phyloP scores from a whole-genome alignment of 2,797 vertebrate genomes.

The Euthynnus affinis region DNA sequence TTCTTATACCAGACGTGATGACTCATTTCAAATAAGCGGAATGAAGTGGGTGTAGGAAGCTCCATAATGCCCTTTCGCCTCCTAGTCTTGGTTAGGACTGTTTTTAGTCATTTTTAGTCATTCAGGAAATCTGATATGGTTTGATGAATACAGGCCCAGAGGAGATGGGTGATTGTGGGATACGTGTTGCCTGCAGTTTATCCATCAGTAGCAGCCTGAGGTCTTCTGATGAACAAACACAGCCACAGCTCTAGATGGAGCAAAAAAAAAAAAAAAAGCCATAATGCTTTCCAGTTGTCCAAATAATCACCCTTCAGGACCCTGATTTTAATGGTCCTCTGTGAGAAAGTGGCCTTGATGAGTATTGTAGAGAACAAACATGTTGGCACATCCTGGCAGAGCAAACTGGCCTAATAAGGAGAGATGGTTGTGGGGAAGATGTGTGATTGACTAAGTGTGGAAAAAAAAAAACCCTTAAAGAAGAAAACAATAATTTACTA shows the following conservation, averaged over 20 bases:
- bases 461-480: not conserved
- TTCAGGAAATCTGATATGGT: not conserved
- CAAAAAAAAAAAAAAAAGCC: constrained; percentile 1
- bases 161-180: constrained; percentile 21
- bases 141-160: constrained; percentile 9
- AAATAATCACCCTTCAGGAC: constrained; percentile 83
- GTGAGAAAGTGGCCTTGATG: constrained; percentile 62
- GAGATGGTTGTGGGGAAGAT: not conserved
- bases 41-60: not conserved
- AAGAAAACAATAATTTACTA: not conserved
- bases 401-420: constrained; percentile 42
- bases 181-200: constrained; percentile 29
- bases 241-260: constrained; percentile 61
- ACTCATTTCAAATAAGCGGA: not conserved
- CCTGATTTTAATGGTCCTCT: constrained; percentile 67
- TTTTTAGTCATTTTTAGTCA: constrained; percentile 1
- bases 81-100: not conserved
- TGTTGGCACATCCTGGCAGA: constrained; percentile 43
- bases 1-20: not conserved
- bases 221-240: constrained; percentile 22
- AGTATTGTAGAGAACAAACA: constrained; percentile 61
- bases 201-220: constrained; percentile 68
- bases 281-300: constrained; percentile 90
- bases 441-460: not conserved
- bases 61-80: not conserved